phyloP scores from a whole-genome alignment of 2,113 vertebrate species.

The Pantherophis guttatus region DNA sequence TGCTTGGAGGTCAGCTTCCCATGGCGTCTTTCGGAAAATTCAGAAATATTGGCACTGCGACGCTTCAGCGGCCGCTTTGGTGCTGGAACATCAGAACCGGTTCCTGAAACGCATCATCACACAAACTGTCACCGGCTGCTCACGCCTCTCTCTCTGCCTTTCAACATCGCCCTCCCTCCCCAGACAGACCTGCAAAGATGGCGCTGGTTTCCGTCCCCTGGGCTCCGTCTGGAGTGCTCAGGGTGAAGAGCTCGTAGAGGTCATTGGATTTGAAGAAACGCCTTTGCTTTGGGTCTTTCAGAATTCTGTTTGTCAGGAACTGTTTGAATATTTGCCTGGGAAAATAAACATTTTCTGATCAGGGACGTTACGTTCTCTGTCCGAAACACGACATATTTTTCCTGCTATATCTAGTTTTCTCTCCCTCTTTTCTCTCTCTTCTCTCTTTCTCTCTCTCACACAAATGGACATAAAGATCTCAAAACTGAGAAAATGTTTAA shows the following conservation, averaged over 20 bases:
- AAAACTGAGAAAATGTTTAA: not conserved
- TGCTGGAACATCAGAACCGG: constrained; percentile 83
- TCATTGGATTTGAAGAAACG: constrained; percentile 99
- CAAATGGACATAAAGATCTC: not conserved
- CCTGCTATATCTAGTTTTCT: not conserved
- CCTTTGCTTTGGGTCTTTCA: constrained; percentile 96
- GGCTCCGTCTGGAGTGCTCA: constrained; percentile 80
- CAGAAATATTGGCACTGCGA: constrained; percentile 20
- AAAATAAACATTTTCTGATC: constrained; percentile 29
- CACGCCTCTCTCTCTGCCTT: not conserved
- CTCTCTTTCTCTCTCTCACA: not conserved
- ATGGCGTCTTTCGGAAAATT: constrained; percentile 9
- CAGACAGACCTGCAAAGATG: constrained; percentile 89
- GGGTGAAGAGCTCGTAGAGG: constrained; percentile 92
- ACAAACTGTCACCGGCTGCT: constrained; percentile 16
- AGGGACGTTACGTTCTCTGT: constrained; percentile 40
- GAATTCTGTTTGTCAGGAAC: constrained; percentile 92
- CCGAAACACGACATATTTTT: constrained; percentile 33
- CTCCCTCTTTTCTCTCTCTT: not conserved
- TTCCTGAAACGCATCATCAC: constrained; percentile 69
- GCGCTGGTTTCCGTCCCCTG: constrained; percentile 96
- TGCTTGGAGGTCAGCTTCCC: not conserved
- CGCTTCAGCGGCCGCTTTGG: constrained; percentile 69
- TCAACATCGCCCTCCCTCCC: accelerated
- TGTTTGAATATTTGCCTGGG: constrained; percentile 99